These are phyloP conservation scores for Narcine bancroftii DNA, from an alignment of 2,113 vertebrate genomes.

Conservation along the genomic window DNA sequence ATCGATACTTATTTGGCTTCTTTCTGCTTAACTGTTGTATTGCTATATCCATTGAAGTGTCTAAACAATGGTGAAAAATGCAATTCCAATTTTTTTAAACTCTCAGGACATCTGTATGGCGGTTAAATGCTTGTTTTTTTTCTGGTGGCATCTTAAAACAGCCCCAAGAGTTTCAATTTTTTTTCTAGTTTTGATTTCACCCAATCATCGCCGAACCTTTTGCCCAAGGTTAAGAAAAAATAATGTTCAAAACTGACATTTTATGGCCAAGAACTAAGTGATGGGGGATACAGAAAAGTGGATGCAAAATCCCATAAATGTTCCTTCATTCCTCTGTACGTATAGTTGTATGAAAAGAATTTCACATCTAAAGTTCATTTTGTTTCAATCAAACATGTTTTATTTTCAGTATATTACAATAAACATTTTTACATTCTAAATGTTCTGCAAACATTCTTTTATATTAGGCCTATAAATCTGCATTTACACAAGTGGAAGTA, in stretches of 20 bases:
- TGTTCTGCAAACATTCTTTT: constrained; percentile 35
- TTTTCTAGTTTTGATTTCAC: too few relatives aligned
- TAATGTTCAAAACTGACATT: too few relatives aligned
- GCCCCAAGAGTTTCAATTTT: not conserved
- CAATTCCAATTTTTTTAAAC: too few relatives aligned
- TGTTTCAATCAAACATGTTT: constrained; percentile 30
- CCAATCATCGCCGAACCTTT: too few relatives aligned
- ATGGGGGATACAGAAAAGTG: too few relatives aligned
- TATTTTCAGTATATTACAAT: constrained; percentile 34
- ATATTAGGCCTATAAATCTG: constrained; percentile 31
- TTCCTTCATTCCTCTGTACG: constrained; percentile 21
- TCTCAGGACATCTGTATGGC: too few relatives aligned
- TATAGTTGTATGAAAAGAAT: constrained; percentile 12
- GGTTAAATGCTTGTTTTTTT: not conserved
- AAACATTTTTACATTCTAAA: constrained; percentile 31
- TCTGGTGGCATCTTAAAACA: not conserved
- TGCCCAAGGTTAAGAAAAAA: too few relatives aligned
- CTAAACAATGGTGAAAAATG: too few relatives aligned
- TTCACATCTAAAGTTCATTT: constrained; percentile 18
- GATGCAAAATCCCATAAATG: constrained; percentile 11
- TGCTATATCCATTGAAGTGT: not conserved
- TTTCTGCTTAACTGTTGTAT: not conserved
- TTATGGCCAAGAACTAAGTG: too few relatives aligned
- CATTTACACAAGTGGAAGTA: constrained; percentile 24
- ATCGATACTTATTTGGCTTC: not conserved